Percentiles rank a stretch among this genome's conserved stretches.
Conservation (phyloP, 1,140 invertebrate species). For the Hypsibius dujardini region DNA sequence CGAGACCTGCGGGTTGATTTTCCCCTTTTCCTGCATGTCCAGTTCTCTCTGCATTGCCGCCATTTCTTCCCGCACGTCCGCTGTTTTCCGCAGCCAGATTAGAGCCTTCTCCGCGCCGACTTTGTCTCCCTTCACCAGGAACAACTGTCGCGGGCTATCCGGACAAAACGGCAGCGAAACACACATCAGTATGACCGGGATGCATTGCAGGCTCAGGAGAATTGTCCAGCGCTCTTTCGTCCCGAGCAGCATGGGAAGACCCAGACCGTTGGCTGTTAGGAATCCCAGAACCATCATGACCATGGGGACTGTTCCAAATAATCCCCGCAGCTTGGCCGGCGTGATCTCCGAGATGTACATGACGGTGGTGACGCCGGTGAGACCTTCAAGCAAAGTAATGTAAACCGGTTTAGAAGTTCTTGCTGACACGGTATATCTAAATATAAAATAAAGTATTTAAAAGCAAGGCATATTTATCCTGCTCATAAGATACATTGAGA, state of each 20-base stretch:
- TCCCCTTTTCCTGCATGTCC: background rate
- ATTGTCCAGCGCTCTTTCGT: background rate
- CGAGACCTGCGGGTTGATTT: background rate
- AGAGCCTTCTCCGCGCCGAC: background rate
- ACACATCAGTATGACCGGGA: background rate
- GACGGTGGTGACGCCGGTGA: background rate
- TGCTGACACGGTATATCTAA: no score
- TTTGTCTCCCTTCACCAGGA: background rate
- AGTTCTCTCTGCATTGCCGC: background rate
- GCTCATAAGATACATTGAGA: no score
- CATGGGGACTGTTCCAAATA: background rate
- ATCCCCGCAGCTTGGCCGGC: background rate
- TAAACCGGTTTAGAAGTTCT: no score
- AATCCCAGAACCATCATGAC: background rate
- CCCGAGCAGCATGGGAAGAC: background rate
- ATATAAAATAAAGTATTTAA: no score
- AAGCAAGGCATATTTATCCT: no score
- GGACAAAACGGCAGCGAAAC: background rate
- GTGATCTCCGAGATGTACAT: slow-evolving; percentile 6
- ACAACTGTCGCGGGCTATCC: background rate
- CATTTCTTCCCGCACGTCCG: background rate
- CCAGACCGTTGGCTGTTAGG: background rate
- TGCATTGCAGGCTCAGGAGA: background rate
- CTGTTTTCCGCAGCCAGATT: background rate
- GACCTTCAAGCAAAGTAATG: background rate